A percentile compares a stretch with the other conserved stretches of the same genome.
phyloP scores from a whole-genome alignment of 1,140 invertebrate species.

The Ostrea denselamellosa region DNA sequence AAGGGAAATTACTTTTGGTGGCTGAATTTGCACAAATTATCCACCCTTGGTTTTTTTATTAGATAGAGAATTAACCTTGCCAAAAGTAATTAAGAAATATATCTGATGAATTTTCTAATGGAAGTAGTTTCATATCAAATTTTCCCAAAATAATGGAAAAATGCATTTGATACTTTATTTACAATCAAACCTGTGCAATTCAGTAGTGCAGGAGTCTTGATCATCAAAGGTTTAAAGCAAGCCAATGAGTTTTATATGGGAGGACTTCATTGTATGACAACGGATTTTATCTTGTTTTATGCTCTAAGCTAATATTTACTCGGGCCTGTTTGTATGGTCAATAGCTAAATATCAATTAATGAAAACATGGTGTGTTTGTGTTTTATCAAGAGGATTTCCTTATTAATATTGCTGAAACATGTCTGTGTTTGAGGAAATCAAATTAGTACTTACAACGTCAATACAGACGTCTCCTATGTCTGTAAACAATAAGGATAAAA shows the following conservation, averaged over 20 bases:
- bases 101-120: neutral
- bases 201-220: neutral
- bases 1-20: conserved; percentile 13
- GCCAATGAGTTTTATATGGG: neutral
- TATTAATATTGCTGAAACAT: conserved; percentile 30
- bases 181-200: neutral
- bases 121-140: neutral
- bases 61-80: too few relatives aligned
- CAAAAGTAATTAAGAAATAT: neutral
- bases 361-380: conserved; percentile 13
- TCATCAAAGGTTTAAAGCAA: neutral
- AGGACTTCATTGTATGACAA: neutral
- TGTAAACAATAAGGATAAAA: conserved; percentile 1
- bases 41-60: neutral
- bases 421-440: conserved; percentile 4
- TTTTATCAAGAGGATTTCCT: conserved; percentile 29
- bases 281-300: neutral
- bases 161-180: neutral
- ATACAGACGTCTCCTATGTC: conserved; percentile 1
- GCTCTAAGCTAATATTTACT: conserved; percentile 4
- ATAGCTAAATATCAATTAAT: conserved; percentile 28
- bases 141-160: neutral
- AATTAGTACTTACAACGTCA: conserved; percentile 12
- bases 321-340: conserved; percentile 1
- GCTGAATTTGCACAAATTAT: neutral